Percentiles rank a stretch among this genome's conserved stretches.
phyloP scores from a whole-genome alignment of 2,888 invertebrate genomes.

The Aphodius sticticus region DNA sequence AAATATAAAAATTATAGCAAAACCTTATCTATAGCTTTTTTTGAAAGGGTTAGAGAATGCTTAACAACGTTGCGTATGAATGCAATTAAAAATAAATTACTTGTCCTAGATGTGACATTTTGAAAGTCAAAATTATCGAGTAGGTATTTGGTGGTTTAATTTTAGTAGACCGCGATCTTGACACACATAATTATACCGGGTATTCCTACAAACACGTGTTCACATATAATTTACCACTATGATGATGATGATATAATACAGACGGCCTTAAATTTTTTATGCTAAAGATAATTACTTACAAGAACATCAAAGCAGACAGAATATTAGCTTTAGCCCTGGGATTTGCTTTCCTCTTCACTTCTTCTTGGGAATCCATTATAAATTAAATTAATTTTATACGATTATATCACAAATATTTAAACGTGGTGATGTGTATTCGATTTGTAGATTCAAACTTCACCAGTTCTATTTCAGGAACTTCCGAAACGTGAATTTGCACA shows the following conservation, averaged over 20 bases:
- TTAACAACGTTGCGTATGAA: background rate
- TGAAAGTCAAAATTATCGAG: background rate
- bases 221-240: background rate
- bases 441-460: background rate
- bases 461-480: background rate
- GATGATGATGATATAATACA: background rate
- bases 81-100: background rate
- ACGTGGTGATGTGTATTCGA: background rate
- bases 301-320: constrained; percentile 70
- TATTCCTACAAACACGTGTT: constrained; percentile 5
- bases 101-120: background rate
- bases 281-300: constrained; percentile 62
- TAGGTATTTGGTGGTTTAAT: background rate
- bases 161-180: constrained; percentile 14
- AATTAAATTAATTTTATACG: background rate
- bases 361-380: constrained; percentile 39
- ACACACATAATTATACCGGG: constrained; percentile 9
- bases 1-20: no score
- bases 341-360: constrained; percentile 61
- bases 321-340: constrained; percentile 70
- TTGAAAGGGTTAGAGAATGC: background rate
- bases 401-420: background rate
- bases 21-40: background rate
- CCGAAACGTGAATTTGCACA: background rate
- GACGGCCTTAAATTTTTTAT: background rate